phyloP scores from a whole-genome alignment of 2,113 vertebrate genomes.

The Sterna hirundo region DNA sequence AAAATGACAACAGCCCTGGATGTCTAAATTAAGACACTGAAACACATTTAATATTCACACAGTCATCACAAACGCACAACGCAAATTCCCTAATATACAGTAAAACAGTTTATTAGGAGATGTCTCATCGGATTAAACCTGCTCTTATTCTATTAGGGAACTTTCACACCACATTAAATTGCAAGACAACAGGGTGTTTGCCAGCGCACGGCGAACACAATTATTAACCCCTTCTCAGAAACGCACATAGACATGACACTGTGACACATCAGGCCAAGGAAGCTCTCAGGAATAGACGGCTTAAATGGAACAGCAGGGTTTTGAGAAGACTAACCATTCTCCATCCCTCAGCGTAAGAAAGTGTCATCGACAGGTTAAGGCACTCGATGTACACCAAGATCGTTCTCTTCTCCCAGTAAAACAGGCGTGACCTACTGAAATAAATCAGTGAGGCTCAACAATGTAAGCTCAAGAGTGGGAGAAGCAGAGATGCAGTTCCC shows the following conservation, averaged over 20 bases:
- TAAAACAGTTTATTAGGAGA: constrained; percentile 67
- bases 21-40: constrained; percentile 62
- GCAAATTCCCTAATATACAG: constrained; percentile 46
- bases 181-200: constrained; percentile 40
- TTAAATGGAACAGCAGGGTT: neutral
- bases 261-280: neutral
- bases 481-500: neutral
- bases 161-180: constrained; percentile 70
- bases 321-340: neutral
- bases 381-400: neutral
- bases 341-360: neutral
- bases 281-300: rapidly evolving
- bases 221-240: constrained; percentile 32
- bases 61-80: constrained; percentile 36
- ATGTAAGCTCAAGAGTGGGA: rapidly evolving
- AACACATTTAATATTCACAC: constrained; percentile 53
- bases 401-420: neutral
- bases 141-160: constrained; percentile 65
- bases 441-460: neutral
- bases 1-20: constrained; percentile 46
- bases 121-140: constrained; percentile 58
- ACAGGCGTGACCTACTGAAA: neutral
- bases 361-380: neutral
- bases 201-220: constrained; percentile 1
- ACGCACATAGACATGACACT: neutral